Evolutionary conservation across 2,113 vertebrate species (phyloP).

Genomic region (Charadrius vociferus): DNA sequence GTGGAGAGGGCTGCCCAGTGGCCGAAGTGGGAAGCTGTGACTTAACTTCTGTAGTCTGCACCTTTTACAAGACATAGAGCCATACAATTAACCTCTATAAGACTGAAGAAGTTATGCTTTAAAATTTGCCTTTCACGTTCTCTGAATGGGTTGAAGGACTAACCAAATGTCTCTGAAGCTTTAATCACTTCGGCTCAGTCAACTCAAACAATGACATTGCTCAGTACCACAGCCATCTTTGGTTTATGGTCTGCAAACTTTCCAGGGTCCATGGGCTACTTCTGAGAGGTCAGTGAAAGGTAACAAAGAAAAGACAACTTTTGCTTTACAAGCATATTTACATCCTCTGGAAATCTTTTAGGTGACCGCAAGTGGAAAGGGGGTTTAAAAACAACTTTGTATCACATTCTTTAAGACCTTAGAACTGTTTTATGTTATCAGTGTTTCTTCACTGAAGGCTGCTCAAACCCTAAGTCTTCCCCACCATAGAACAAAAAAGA

Average conservation of each 20-base stretch:
- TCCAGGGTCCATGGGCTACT: background rate
- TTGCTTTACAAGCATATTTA: background rate
- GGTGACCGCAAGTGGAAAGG: background rate
- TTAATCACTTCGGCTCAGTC: background rate
- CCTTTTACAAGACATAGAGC: background rate
- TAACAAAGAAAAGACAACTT: background rate
- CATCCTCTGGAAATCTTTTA: background rate
- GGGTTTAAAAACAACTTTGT: background rate
- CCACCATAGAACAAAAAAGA: background rate
- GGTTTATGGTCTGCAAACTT: background rate
- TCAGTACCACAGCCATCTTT: background rate
- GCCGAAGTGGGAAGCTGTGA: background rate
- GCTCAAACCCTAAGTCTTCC: background rate
- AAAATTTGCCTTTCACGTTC: background rate
- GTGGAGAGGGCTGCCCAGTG: background rate
- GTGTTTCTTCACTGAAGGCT: background rate
- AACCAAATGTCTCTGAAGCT: background rate
- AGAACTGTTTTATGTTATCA: background rate
- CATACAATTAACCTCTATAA: background rate
- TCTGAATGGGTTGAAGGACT: background rate
- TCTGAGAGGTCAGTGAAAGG: background rate
- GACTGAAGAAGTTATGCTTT: background rate
- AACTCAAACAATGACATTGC: background rate
- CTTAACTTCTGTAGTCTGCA: background rate
- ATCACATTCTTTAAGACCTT: background rate